These are phyloP conservation scores for Mus pahari DNA, from an alignment of 2,113 vertebrate species.

Conservation along the genomic window DNA sequence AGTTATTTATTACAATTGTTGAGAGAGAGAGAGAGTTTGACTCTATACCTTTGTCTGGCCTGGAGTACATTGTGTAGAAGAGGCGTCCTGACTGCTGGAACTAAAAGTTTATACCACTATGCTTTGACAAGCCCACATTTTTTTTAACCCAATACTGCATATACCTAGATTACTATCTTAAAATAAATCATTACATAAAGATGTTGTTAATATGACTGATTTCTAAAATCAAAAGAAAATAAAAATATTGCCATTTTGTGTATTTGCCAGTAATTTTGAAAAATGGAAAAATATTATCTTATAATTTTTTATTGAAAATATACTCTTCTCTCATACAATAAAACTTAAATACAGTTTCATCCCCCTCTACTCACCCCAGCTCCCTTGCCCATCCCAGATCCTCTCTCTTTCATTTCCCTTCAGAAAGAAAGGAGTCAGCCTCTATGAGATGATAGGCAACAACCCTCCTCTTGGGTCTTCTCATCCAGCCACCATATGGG, in stretches of 20 bases:
- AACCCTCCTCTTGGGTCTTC: background rate
- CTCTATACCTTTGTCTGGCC: background rate
- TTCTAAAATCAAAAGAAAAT: background rate
- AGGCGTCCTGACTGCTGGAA: background rate
- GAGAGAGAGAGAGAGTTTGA: background rate
- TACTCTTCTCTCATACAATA: background rate
- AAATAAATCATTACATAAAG: background rate
- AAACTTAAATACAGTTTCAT: background rate
- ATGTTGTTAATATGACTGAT: background rate
- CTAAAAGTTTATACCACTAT: background rate
- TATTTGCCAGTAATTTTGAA: background rate
- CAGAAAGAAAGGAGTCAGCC: background rate
- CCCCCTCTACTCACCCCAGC: background rate
- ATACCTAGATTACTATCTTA: background rate
- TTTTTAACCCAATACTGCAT: background rate
- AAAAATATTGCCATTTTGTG: background rate
- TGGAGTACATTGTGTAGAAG: background rate
- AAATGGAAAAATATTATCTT: background rate
- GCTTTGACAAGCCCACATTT: background rate
- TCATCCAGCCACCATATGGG: too few species aligned
- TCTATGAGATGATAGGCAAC: background rate
- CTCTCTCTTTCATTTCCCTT: background rate
- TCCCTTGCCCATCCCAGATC: rapidly evolving
- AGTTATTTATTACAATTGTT: background rate
- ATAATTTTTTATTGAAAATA: background rate